Evolutionary conservation across 2,797 vertebrate genomes (phyloP).

Genomic region (Heteromormyrus szaboi): DNA sequence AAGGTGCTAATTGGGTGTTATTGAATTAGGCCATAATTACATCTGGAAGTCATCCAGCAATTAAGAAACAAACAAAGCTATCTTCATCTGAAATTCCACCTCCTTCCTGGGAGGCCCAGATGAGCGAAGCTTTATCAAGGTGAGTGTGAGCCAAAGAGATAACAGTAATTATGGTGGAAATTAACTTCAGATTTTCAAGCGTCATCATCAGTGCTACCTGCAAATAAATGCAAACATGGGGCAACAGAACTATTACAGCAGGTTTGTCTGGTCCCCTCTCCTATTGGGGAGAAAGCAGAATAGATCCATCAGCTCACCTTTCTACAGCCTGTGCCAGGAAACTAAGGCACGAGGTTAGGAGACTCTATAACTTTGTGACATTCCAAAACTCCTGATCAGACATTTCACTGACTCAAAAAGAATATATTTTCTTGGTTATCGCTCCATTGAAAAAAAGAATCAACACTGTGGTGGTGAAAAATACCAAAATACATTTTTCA

Average conservation of each 20-base stretch:
- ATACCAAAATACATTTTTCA: neutral
- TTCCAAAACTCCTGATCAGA: neutral
- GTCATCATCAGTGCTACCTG: neutral
- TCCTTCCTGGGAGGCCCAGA: constrained; percentile 1
- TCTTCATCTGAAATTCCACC: constrained; percentile 13
- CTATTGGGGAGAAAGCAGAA: neutral
- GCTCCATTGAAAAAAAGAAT: neutral
- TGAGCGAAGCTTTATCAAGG: neutral
- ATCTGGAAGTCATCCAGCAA: constrained; percentile 20
- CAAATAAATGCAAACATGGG: neutral
- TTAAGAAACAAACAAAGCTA: constrained; percentile 17
- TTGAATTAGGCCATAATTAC: constrained; percentile 26
- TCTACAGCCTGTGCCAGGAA: neutral
- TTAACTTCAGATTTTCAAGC: neutral
- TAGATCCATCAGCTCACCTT: neutral
- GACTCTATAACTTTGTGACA: neutral
- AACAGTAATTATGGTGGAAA: constrained; percentile 19
- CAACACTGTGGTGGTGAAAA: neutral
- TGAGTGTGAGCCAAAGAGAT: neutral
- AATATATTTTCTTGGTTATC: neutral
- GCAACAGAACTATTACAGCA: neutral
- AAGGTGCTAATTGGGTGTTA: constrained; percentile 22
- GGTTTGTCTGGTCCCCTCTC: neutral
- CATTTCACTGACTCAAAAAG: neutral
- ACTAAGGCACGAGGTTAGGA: neutral